A percentile compares a stretch with the other conserved stretches of the same genome.
Evolutionary conservation across 1,140 invertebrate species (phyloP).

Genomic region (Artemia franciscana): DNA sequence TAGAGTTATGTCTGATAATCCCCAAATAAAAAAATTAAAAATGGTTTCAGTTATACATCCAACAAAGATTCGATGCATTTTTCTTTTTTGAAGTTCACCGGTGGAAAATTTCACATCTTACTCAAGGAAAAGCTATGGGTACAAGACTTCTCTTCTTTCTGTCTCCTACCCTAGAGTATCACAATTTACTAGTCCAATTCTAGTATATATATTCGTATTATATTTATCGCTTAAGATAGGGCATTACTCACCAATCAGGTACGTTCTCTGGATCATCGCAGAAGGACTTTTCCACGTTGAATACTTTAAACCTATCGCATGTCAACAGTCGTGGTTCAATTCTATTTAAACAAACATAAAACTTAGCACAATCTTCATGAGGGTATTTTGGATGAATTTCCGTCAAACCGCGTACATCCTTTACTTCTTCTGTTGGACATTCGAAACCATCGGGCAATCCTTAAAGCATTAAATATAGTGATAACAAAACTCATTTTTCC

Average conservation of each 20-base stretch:
- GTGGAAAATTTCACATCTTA: too few species aligned
- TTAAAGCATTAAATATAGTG: constrained; percentile 17
- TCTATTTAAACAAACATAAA: constrained; percentile 19
- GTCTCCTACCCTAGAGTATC: too few species aligned
- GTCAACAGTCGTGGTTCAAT: constrained; percentile 16
- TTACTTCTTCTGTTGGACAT: constrained; percentile 29
- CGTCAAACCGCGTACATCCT: neutral
- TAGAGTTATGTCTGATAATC: too few species aligned
- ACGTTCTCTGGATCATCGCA: constrained; percentile 20
- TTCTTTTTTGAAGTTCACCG: too few species aligned
- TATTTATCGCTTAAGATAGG: too few species aligned
- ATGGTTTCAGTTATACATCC: too few species aligned
- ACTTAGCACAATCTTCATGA: constrained; percentile 19
- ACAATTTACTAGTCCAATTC: too few species aligned
- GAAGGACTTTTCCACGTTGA: constrained; percentile 16
- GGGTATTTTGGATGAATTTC: constrained; percentile 8
- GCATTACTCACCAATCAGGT: constrained; percentile 18
- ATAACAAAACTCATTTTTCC: neutral
- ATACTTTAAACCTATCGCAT: constrained; percentile 17
- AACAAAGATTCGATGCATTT: too few species aligned
- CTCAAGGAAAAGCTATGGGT: too few species aligned
- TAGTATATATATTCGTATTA: too few species aligned
- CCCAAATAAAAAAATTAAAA: too few species aligned
- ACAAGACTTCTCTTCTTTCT: too few species aligned
- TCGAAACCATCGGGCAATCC: constrained; percentile 50